phyloP scores from a whole-genome alignment of 37 sponge, comb jelly and placozoan genomes.

The Sycon ciliatum region DNA sequence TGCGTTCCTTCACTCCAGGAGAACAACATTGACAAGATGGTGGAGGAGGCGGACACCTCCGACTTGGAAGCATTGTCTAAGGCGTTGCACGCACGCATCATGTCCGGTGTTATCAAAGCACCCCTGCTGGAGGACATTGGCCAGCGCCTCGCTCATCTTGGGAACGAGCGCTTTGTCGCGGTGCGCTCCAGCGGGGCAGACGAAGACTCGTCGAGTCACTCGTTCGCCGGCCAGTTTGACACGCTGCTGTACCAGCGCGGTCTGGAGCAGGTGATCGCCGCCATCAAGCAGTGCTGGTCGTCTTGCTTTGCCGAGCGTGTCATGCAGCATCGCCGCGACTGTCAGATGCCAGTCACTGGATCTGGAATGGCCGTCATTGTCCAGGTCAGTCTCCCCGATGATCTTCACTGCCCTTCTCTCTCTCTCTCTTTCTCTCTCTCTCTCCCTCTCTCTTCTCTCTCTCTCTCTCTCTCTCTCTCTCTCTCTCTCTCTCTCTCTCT shows the following conservation, averaged over 20 bases:
- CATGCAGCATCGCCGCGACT: constrained; percentile 64
- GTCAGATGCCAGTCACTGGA: constrained; percentile 35
- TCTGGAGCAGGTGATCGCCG: constrained; percentile 19
- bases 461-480: not conserved
- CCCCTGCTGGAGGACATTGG: constrained; percentile 38
- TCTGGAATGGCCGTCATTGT: constrained; percentile 72
- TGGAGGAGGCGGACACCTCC: constrained; percentile 21
- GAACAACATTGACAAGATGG: no score
- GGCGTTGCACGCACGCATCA: constrained; percentile 26
- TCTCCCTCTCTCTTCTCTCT: not conserved
- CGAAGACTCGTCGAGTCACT: constrained; percentile 74
- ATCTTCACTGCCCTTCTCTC: not conserved
- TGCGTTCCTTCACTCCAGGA: no score
- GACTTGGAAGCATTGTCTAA: constrained; percentile 25
- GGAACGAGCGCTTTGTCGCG: constrained; percentile 45
- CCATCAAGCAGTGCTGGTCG: constrained; percentile 63
- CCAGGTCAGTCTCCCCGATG: constrained; percentile 36
- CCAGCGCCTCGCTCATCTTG: no score
- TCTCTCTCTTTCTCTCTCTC: not conserved
- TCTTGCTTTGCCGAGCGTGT: constrained; percentile 71
- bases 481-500: not conserved
- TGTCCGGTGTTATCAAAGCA: not conserved
- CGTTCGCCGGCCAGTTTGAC: constrained; percentile 89
- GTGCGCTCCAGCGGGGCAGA: constrained; percentile 83
- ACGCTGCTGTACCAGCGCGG: constrained; percentile 69